Conservation (phyloP, 1,140 invertebrate species). For the Polypedilum vanderplanki region DNA sequence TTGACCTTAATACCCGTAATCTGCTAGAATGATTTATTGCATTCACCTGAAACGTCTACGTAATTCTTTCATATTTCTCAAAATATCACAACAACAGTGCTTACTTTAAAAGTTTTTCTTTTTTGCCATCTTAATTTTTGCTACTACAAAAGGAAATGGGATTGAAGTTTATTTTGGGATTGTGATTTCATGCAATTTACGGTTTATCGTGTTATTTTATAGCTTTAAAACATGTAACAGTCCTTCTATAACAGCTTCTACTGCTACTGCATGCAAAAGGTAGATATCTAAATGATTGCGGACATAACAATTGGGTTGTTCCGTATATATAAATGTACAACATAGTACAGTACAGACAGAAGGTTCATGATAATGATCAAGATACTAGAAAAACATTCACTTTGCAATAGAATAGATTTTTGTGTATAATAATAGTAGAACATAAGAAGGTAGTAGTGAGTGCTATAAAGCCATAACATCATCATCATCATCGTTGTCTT, state of each 20-base stretch:
- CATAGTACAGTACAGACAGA: no score
- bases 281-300: constrained; percentile 12
- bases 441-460: neutral
- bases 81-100: neutral
- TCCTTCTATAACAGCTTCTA: neutral
- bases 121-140: neutral
- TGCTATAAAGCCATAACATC: neutral
- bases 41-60: neutral
- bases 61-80: no score
- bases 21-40: neutral
- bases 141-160: neutral
- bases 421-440: neutral
- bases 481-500: neutral
- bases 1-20: constrained; percentile 22
- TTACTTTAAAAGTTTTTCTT: neutral
- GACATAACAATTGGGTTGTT: neutral
- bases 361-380: no score
- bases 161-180: neutral
- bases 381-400: neutral
- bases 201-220: constrained; percentile 5
- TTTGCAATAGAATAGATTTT: neutral
- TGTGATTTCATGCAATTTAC: neutral
- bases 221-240: constrained; percentile 1
- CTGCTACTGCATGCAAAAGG: neutral
- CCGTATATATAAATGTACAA: no score